A percentile compares a stretch with the other conserved stretches of the same genome.
phyloP scores from a whole-genome alignment of 2,113 vertebrate species.

The Otis tarda region DNA sequence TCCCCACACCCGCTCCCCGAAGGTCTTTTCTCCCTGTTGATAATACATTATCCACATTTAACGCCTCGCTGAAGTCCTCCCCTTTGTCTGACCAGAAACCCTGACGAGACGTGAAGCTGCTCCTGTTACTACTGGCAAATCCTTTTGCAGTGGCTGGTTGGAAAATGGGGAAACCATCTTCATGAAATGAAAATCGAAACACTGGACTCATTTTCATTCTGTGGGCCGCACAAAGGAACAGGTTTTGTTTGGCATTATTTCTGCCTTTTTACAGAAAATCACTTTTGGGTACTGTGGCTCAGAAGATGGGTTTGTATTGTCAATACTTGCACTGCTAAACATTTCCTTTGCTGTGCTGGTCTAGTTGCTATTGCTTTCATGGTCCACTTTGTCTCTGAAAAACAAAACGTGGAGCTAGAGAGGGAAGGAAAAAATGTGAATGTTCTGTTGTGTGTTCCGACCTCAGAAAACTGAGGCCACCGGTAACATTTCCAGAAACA shows the following conservation, averaged over 20 bases:
- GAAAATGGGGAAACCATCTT: not conserved
- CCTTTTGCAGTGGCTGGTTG: conserved; percentile 17
- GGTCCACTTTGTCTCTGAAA: not conserved
- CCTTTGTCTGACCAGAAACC: conserved; percentile 21
- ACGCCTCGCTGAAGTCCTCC: conserved; percentile 24
- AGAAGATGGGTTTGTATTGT: not conserved
- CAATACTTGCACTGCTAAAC: accelerated
- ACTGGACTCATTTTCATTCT: not conserved
- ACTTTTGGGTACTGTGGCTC: not conserved
- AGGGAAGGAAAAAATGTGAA: not conserved
- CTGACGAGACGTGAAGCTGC: conserved; percentile 32
- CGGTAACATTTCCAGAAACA: not conserved
- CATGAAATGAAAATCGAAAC: not conserved
- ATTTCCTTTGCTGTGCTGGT: not conserved
- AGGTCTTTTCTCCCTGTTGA: conserved; percentile 30
- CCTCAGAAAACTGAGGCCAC: not conserved
- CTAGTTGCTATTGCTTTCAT: not conserved
- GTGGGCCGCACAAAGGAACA: not conserved
- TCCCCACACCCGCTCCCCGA: not conserved
- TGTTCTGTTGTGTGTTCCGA: not conserved
- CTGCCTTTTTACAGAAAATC: not conserved
- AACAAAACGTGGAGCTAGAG: not conserved
- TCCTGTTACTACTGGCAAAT: conserved; percentile 60
- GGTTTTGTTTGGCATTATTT: not conserved
- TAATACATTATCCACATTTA: conserved; percentile 65